These are phyloP conservation scores for Ichneumoninae sp. DNA, from an alignment of 2,888 invertebrate genomes.

Conservation along the genomic window DNA sequence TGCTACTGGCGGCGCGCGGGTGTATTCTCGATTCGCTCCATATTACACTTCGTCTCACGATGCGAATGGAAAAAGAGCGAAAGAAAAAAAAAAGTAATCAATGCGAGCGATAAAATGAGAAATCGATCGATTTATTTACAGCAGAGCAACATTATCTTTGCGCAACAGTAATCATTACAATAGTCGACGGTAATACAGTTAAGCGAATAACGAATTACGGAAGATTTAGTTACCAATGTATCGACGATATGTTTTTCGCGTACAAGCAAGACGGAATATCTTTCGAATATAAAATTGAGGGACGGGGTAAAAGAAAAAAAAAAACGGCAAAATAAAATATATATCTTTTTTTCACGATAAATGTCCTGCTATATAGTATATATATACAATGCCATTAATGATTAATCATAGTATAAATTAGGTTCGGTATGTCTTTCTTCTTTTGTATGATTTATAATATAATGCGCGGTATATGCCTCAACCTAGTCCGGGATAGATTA, in stretches of 20 bases:
- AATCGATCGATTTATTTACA: slow-evolving; percentile 55
- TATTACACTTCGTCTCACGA: not conserved
- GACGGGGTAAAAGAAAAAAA: slow-evolving; percentile 68
- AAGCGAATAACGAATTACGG: not conserved
- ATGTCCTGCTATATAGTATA: slow-evolving; percentile 76
- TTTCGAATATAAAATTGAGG: slow-evolving; percentile 37
- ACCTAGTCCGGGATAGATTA: slow-evolving; percentile 51
- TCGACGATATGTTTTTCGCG: slow-evolving; percentile 18
- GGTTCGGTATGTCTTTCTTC: slow-evolving; percentile 68
- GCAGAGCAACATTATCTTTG: slow-evolving; percentile 8
- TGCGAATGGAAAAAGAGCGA: not conserved
- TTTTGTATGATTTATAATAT: slow-evolving; percentile 12
- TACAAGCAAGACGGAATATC: not conserved
- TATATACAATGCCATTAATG: slow-evolving; percentile 81
- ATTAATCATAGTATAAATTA: slow-evolving; percentile 76
- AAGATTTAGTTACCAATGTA: slow-evolving; percentile 2
- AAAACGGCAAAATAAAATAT: slow-evolving; percentile 75
- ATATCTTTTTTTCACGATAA: slow-evolving; percentile 75
- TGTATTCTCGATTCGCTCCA: not conserved
- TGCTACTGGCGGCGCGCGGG: slow-evolving; percentile 12
- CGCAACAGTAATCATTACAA: not conserved
- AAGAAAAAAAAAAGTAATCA: not conserved
- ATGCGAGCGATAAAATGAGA: slow-evolving; percentile 41
- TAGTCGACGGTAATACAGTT: not conserved
- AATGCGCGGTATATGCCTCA: slow-evolving; percentile 16